Percentiles rank a stretch among this genome's conserved stretches.
These are phyloP conservation scores for Melieria crassipennis DNA, from an alignment of 2,888 invertebrate genomes.

Conservation along the genomic window DNA sequence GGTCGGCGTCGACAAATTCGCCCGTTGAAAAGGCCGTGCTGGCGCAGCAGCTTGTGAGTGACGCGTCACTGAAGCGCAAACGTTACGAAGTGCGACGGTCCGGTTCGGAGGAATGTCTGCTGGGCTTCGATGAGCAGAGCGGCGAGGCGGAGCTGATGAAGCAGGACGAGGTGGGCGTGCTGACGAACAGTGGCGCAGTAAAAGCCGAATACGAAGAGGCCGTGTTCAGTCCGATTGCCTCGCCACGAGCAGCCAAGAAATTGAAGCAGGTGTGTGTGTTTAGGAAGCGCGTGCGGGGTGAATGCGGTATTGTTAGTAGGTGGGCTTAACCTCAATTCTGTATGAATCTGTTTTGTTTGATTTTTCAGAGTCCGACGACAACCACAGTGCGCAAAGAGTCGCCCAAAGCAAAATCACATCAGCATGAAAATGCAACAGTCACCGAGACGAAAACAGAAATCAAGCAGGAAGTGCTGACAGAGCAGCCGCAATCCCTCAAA, in stretches of 20 bases:
- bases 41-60: constrained; percentile 25
- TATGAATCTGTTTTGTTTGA: background rate
- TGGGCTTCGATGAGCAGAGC: constrained; percentile 47
- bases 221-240: background rate
- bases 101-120: constrained; percentile 44
- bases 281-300: background rate
- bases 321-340: background rate
- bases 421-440: background rate
- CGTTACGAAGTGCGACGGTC: constrained; percentile 43
- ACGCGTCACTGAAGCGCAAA: constrained; percentile 41
- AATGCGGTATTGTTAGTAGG: background rate
- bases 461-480: constrained; percentile 7
- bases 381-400: constrained; percentile 1
- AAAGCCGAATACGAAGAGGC: constrained; percentile 5
- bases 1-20: background rate
- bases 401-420: background rate
- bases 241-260: constrained; percentile 25
- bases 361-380: constrained; percentile 25
- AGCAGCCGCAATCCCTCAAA: background rate
- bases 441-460: constrained; percentile 4
- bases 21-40: background rate
- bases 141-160: constrained; percentile 44
- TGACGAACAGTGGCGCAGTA: constrained; percentile 14
- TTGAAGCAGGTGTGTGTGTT: constrained; percentile 37
- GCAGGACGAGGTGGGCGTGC: constrained; percentile 12